A percentile compares a stretch with the other conserved stretches of the same genome.
Evolutionary conservation across 2,888 invertebrate genomes (phyloP).

Genomic region (Volucella inanis): DNA sequence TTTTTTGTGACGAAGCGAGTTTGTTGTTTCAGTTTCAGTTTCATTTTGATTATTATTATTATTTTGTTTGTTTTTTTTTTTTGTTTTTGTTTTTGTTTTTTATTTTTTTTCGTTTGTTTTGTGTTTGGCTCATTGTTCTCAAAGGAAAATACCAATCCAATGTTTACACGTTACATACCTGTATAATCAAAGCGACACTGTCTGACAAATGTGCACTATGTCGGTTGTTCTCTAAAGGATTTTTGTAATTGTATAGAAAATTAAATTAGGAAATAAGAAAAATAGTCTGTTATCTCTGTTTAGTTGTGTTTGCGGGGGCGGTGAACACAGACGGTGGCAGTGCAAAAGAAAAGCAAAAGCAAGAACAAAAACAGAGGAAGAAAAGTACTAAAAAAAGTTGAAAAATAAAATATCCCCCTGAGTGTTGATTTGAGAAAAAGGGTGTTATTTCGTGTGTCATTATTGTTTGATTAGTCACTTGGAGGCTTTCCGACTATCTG

Average conservation of each 20-base stretch:
- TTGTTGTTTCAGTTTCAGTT: conserved; percentile 1
- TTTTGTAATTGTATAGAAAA: neutral
- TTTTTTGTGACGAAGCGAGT: conserved; percentile 27
- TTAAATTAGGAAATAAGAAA: neutral
- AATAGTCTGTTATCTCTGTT: neutral
- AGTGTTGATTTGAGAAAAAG: neutral
- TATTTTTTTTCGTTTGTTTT: conserved; percentile 3
- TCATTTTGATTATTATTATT: neutral
- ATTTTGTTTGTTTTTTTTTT: neutral
- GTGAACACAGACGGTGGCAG: neutral
- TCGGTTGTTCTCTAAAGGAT: neutral
- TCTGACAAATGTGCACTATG: neutral
- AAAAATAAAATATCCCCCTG: neutral
- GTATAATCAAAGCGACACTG: neutral
- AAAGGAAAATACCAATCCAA: conserved; percentile 14
- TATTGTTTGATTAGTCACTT: neutral
- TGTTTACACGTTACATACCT: neutral
- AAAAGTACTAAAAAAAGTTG: too few species aligned
- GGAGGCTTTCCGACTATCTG: neutral
- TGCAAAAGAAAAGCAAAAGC: neutral
- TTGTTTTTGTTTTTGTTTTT: conserved; percentile 4
- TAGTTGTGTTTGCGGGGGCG: conserved; percentile 4
- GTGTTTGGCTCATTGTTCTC: conserved; percentile 6
- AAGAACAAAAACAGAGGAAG: neutral
- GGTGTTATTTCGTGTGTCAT: neutral